These are phyloP conservation scores for Lutraria rhynchaena DNA, from an alignment of 1,140 invertebrate genomes.

Conservation along the genomic window DNA sequence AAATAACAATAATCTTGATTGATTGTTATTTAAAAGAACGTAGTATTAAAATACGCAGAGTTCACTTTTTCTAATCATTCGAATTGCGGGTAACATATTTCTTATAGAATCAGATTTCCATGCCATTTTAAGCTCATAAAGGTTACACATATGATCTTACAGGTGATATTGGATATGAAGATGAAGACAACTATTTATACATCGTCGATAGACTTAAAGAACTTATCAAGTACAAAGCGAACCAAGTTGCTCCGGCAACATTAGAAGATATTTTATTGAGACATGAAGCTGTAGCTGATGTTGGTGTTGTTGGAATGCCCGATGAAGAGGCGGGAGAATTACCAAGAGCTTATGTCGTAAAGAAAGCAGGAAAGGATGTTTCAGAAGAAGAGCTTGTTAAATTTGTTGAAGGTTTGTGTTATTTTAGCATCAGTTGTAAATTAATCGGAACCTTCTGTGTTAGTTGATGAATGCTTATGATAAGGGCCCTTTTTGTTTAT, in stretches of 20 bases:
- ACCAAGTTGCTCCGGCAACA: slow-evolving; percentile 94
- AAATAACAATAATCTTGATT: no score
- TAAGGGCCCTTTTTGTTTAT: no score
- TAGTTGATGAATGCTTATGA: no score
- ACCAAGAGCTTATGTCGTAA: slow-evolving; percentile 90
- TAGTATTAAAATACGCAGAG: no score
- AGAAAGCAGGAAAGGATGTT: slow-evolving; percentile 81
- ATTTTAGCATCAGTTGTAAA: no score
- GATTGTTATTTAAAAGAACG: no score
- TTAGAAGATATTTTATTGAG: slow-evolving; percentile 91
- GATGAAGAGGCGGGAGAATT: slow-evolving; percentile 88
- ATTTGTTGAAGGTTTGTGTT: slow-evolving; percentile 63
- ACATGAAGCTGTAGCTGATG: slow-evolving; percentile 89
- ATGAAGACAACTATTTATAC: slow-evolving; percentile 77
- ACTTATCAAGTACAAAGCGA: slow-evolving; percentile 95
- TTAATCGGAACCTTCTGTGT: no score
- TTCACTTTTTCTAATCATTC: no score
- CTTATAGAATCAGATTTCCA: no score
- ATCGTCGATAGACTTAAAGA: slow-evolving; percentile 94
- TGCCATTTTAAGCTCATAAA: no score
- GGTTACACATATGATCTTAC: no score
- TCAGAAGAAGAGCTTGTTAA: slow-evolving; percentile 48
- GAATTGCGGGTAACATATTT: no score
- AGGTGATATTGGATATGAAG: slow-evolving; percentile 74
- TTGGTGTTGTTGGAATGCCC: slow-evolving; percentile 91